Evolutionary conservation across 2,113 vertebrate species (phyloP).

Genomic region (Oreochromis tanganicae): DNA sequence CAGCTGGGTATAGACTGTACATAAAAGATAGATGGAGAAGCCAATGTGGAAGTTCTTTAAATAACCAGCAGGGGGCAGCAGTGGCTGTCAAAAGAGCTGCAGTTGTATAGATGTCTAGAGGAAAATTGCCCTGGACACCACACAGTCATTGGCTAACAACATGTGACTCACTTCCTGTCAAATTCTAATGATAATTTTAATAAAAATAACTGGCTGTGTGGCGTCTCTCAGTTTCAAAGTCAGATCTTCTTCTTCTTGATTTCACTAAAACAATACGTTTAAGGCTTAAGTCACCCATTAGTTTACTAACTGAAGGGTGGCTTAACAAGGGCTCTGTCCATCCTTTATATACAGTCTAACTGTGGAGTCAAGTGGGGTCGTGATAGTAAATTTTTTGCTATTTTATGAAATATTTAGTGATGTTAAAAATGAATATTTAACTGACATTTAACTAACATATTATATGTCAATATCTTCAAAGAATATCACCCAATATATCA

Average conservation of each 20-base stretch:
- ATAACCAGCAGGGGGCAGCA: not conserved
- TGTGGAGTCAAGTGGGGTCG: not conserved
- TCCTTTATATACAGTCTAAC: not conserved
- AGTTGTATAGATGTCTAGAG: not conserved
- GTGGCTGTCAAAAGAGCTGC: not conserved
- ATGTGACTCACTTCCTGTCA: no score
- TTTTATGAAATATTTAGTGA: not conserved
- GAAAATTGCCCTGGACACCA: not conserved
- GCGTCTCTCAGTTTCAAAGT: not conserved
- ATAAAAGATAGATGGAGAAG: not conserved
- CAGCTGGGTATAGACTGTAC: not conserved
- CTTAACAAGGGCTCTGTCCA: not conserved
- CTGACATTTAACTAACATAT: not conserved
- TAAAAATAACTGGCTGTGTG: not conserved
- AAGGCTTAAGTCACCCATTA: not conserved
- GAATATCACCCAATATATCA: not conserved
- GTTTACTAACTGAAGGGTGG: not conserved
- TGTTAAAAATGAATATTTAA: not conserved
- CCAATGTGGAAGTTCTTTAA: not conserved
- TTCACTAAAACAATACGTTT: not conserved
- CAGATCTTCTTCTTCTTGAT: not conserved
- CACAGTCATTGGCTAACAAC: no score
- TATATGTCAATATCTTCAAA: not conserved
- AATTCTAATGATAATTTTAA: no score
- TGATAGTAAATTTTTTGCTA: not conserved